Base-by-base conservation (phyloP, 1,140 invertebrate species). In the Leptestheria dahalacensis region DNA sequence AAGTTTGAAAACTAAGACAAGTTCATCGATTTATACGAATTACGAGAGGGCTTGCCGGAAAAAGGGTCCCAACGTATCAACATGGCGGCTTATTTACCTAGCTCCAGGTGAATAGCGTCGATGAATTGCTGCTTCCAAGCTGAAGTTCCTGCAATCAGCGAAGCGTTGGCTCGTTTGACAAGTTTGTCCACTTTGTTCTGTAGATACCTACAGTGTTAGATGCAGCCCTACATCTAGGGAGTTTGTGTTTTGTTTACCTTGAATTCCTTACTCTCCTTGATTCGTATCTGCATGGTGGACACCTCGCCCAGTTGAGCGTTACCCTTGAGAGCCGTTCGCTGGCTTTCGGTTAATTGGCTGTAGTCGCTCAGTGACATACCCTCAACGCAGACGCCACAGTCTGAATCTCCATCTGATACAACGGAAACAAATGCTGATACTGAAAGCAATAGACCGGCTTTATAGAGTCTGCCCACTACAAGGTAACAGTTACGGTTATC, bases 51-150 rank as follows among this genome's bases (percentile, higher is more conserved):
- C 51, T n/a, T 20, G 10, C 2, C n/a, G 59, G 23, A 3, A 1
- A 4, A 24, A 24, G 0, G 55, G 3, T 4, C 48, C 61, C 1
- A 26, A 46, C 29, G 29, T 29, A 10, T 48, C 12, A 47, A n/a
- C 20, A 21, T 21, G 62, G 11, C 59, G 47, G n/a, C 15, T 9
- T 4, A 67, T 67, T 63, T 64, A 77, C 79, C 78, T 67, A 77
- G 72, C 57, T 72, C 76, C 12, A 82, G 77, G 12, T 77, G 78
- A 49, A 82, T 73, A 11, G 80, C 81, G 57, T 79, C 79, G 26
- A 75, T 67, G 66, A 83, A 82, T 68, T 83, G 81, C 66, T 82
- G 81, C 65, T 73, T 74, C 80, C 80, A 82, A 1, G 78, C 77
- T 2, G 77, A 78, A 21, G 80, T 78, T 23, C 81, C 80, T 3